Conservation (phyloP, 92 coral and sea anemone species). For the Palythoa caribaeorum region DNA sequence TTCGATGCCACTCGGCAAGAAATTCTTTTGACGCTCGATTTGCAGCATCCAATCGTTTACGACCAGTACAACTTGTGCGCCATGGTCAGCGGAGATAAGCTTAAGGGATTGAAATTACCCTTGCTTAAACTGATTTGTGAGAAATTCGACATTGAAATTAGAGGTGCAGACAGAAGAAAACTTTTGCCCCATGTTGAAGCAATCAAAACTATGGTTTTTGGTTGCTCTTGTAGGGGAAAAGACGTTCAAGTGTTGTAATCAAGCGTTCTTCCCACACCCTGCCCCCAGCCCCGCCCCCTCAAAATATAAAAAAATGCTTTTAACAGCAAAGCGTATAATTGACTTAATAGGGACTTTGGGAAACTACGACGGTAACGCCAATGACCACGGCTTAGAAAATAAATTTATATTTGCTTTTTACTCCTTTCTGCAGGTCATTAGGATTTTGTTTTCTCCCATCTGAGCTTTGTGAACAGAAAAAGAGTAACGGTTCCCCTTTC, state of each 20-base stretch:
- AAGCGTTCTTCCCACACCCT: neutral
- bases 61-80: slow-evolving; percentile 21
- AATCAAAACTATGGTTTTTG: neutral
- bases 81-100: slow-evolving; percentile 2
- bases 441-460: too few species aligned
- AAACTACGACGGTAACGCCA: too few species aligned
- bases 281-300: neutral
- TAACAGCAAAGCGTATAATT: too few species aligned
- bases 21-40: neutral
- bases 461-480: too few species aligned
- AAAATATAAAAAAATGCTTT: too few species aligned
- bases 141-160: neutral
- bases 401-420: too few species aligned
- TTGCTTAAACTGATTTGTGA: neutral
- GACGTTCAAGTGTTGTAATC: neutral
- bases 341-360: too few species aligned
- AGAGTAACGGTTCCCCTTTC: too few species aligned
- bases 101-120: neutral
- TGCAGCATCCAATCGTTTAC: slow-evolving; percentile 10
- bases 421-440: too few species aligned
- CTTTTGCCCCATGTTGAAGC: neutral
- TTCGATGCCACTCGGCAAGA: slow-evolving; percentile 18
- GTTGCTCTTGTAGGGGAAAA: neutral
- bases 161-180: neutral
- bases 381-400: too few species aligned